Evolutionary conservation across 1,140 invertebrate species (phyloP), one percentile per base, ranked within the genome.

Genomic region (Eumaeus atala): DNA sequence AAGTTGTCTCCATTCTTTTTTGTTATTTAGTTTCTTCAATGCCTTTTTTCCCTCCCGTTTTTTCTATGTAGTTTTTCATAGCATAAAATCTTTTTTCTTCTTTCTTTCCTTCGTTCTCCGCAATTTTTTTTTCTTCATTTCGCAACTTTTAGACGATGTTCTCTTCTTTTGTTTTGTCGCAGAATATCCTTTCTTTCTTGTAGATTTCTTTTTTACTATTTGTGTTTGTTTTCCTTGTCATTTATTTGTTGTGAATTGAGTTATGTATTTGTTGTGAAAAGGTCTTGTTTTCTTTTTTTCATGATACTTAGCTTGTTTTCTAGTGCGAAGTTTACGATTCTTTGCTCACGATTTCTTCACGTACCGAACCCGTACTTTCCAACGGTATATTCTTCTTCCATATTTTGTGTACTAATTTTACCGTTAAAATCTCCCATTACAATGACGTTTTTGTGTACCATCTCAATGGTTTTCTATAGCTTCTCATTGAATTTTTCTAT

Each of bases 351-450:
- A 2, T 65, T 51, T 33, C 60, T 68, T 59, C 62, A 60, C 0
- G 48, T 21, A 3, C 66, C 66, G 37, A 1, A 48, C n/a, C 56
- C 58, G 21, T 58, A 61, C 12, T 63, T 11, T 58, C 66, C 63
- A 51, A 69, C 14, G 8, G 61, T 34, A 59, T 61, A 59, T 59
- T 61, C 59, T n/a, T 64, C 64, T 48, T 56, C 51, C 9, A 51
- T 64, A 49, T n/a, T 56, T 53, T 55, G 59, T 1, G 21, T 51
- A n/a, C 63, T 63, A 11, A 61, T 42, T 34, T 65, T 54, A 5
- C 52, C 58, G 50, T 68, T 68, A 9, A 68, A 67, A 16, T 67
- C 59, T 40, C 62, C 62, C 3, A 65, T 63, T 9, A 63, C 3
- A 16, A 66, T 28, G 21, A 28, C 21, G 21, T 28, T 28, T 28